Evolutionary conservation across 2,113 vertebrate genomes (phyloP).

Genomic region (Neopipo cinnamomea): DNA sequence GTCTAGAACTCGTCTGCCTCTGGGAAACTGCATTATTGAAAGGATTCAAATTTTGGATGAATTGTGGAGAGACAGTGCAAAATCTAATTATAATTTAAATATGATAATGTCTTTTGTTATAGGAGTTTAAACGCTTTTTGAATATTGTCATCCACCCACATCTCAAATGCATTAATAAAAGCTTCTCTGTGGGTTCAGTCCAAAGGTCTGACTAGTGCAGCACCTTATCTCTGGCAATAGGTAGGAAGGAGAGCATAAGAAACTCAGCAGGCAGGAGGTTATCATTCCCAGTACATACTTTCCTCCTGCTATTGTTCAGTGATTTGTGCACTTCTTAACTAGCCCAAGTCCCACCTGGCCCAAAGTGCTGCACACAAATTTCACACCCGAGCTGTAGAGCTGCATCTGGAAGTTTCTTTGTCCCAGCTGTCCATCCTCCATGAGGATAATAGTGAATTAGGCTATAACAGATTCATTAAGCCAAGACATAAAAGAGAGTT

Average conservation of each 20-base stretch:
- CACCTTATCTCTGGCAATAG: not conserved
- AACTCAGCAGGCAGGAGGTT: not conserved
- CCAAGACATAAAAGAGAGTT: not conserved
- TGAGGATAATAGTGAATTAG: not conserved
- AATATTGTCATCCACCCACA: not conserved
- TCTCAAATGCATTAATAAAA: not conserved
- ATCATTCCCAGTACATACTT: not conserved
- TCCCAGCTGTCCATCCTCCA: not conserved
- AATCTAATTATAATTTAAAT: not conserved
- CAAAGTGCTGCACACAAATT: not conserved
- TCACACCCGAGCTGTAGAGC: not conserved
- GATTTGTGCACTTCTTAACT: not conserved
- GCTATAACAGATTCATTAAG: not conserved
- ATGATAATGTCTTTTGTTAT: not conserved
- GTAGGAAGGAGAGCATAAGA: not conserved
- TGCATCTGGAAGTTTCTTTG: not conserved
- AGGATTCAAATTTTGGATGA: not conserved
- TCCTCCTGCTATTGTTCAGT: not conserved
- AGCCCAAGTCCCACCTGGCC: not conserved
- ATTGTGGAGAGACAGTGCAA: not conserved
- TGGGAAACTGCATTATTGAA: not conserved
- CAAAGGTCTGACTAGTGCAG: not conserved
- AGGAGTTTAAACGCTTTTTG: not conserved
- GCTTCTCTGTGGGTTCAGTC: not conserved
- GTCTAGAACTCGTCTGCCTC: not conserved